Evolutionary conservation across 2,797 vertebrate genomes (phyloP), one percentile per base, ranked within the genome.

Genomic region (Chelon labrosus): DNA sequence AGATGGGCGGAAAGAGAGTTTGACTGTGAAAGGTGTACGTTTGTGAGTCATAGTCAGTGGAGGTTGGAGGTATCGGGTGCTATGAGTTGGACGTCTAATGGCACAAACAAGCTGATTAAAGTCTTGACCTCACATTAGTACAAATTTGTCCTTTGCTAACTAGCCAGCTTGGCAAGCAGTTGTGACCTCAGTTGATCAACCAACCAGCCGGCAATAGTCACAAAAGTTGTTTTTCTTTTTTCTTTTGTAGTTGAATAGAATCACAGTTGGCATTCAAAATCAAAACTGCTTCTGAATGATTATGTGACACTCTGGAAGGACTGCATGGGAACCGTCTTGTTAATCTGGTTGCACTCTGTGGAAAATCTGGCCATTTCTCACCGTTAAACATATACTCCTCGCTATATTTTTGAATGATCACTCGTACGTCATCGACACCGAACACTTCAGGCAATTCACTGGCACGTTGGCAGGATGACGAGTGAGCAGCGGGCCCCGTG

Each of bases 371-470:
- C 38, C 4, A 46, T 87, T 83, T 86, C 76, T 86, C 65, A 84
- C 73, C 60, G 70, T 86, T 70, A 61, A 79, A 77, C 0, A 0
- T 79, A 65, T 58, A 57, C 51, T 52, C 64, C 19, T 22, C 71
- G 37, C 65, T 76, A 79, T 76, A 75, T 82, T 79, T 84, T 50
- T 82, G 79, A 89, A 74, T 69, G 76, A 81, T 84, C 73, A 63
- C 61, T 78, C 61, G 60, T 77, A 81, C 82, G 76, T 91, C 88
- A 89, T 76, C 80, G 71, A 74, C 80, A 73, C 80, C 79, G 79
- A 80, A 90, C 90, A 88, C 81, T 83, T 67, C 46, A 83, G 85
- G 90, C 70, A 82, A 86, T 80, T 70, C 63, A 75, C 63, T 61
- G 50, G 70, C 82, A 89, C 72, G 71, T 54, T 89, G 86, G 87